Conservation (phyloP, 2,888 invertebrate species). For the Macrophya alboannulata region DNA sequence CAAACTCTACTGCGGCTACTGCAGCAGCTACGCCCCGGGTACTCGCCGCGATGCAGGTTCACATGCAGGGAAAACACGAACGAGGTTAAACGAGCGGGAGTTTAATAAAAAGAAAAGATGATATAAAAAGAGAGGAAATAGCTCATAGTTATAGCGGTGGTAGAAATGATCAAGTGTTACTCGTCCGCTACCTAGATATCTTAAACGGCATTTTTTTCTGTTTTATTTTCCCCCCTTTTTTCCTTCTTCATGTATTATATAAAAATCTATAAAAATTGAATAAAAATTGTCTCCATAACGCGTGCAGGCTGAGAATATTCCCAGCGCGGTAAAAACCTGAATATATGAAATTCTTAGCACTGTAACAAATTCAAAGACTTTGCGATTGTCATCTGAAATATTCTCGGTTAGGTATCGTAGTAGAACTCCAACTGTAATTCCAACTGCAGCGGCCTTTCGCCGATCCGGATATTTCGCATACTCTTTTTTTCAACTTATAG, state of each 20-base stretch:
- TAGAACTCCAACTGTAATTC: not conserved
- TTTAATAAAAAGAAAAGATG: not conserved
- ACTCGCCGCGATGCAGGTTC: not conserved
- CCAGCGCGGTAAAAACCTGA: not conserved
- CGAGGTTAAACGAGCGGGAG: not conserved
- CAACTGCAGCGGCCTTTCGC: conserved; percentile 10
- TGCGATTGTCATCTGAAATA: conserved; percentile 48
- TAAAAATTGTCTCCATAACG: not conserved
- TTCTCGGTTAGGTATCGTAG: not conserved
- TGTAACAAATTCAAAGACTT: conserved; percentile 10
- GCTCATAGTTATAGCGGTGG: not conserved
- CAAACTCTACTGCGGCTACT: conserved; percentile 27
- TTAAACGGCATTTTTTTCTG: not conserved
- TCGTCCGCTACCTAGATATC: not conserved
- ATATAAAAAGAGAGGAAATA: not conserved
- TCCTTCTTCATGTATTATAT: not conserved
- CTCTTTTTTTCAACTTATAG: conserved; percentile 3
- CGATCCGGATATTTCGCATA: conserved; percentile 43
- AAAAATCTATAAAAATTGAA: not conserved
- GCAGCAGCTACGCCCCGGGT: conserved; percentile 3
- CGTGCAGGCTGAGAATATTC: not conserved
- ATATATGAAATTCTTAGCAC: conserved; percentile 11
- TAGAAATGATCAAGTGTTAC: not conserved
- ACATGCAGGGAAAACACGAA: conserved; percentile 35
- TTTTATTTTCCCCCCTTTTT: no score